Conservation (phyloP, 2,113 vertebrate species). For the Osmerus mordax region DNA sequence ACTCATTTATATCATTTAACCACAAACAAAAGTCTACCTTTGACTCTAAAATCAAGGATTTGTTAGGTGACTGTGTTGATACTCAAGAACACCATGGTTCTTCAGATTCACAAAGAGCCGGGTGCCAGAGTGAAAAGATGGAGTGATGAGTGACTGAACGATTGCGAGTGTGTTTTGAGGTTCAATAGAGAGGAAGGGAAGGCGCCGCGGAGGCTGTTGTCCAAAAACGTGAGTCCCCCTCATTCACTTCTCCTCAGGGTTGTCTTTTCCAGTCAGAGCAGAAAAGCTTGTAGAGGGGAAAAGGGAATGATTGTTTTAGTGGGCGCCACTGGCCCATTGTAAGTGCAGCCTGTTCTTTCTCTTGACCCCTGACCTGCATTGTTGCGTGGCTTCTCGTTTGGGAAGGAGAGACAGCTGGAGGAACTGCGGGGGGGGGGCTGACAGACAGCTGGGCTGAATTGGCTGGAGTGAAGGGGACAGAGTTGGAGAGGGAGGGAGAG, state of each 20-base stretch:
- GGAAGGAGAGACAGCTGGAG: slow-evolving; percentile 68
- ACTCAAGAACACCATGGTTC: slow-evolving; percentile 53
- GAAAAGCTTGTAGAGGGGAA: slow-evolving; percentile 38
- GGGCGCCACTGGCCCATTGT: slow-evolving; percentile 78
- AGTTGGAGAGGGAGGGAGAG: slow-evolving; percentile 39
- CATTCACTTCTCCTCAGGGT: slow-evolving; percentile 56
- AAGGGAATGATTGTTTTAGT: slow-evolving; percentile 73
- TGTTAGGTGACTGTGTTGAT: slow-evolving; percentile 38
- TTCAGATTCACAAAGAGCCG: slow-evolving; percentile 57
- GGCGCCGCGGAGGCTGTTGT: slow-evolving; percentile 57
- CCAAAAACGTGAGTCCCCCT: slow-evolving; percentile 33
- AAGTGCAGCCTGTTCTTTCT: slow-evolving; percentile 81
- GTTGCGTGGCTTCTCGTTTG: slow-evolving; percentile 68
- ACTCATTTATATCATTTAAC: slow-evolving; percentile 51
- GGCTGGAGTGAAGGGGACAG: slow-evolving; percentile 29
- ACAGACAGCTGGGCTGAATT: slow-evolving; percentile 76
- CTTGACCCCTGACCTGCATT: slow-evolving; percentile 79
- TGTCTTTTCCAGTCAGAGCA: slow-evolving; percentile 74
- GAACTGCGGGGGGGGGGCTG: slow-evolving; percentile 69
- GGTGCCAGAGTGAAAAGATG: slow-evolving; percentile 46
- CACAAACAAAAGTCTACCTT: slow-evolving; percentile 42
- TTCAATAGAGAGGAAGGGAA: slow-evolving; percentile 45
- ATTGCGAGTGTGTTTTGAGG: slow-evolving; percentile 47
- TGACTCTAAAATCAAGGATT: slow-evolving; percentile 50
- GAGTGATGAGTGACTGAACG: slow-evolving; percentile 42